Evolutionary conservation across 2,888 invertebrate species (phyloP), one percentile per base, ranked within the genome.

Genomic region (Carpatolechia fugitivella): DNA sequence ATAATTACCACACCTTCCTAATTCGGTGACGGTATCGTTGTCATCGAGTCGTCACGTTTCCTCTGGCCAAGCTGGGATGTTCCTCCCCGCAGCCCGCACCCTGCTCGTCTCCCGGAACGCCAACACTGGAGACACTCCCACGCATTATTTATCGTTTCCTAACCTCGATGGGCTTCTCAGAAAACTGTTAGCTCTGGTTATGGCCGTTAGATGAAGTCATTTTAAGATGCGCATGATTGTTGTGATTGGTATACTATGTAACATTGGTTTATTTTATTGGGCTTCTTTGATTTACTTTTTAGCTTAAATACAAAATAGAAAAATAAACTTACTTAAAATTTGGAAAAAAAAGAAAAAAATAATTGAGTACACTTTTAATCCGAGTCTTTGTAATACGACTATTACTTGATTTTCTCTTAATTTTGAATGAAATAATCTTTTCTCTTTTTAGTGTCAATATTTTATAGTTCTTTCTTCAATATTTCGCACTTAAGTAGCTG

Each of bases 81-180:
- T 14, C 11, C 20, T 13, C 8, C 8, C 5, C 13, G 4, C n/a
- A 81, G 80, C 74, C 68, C 68, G 70, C 76, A 82, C 85, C 86
- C 85, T 71, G 80, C 74, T 68, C 68, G 70, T 76, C 82, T 85
- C 86, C 85, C 72, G 80, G 87, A 87, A 86, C 74, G 74, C 65
- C 73, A 66, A 64, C 70, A 72, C 65, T 63, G 65, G 56, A 65
- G 76, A 71, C 79, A 77, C 80, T 80, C 80, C 80, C 79, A 78
- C 75, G 70, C 68, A 63, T 71, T 82, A 88, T 88, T 89, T 86
- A 88, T 84, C 67, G 68, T 75, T 89, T 88, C 88, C 88, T 82
- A 66, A 35, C 68, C 75, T 68, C 66, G 65, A 72, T 74, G 82
- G 81, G 82, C 78, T 86, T 56, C 56, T 47, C 50, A 57, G 60